phyloP scores from a whole-genome alignment of 2,113 vertebrate species.

The Raphicerus campestris region DNA sequence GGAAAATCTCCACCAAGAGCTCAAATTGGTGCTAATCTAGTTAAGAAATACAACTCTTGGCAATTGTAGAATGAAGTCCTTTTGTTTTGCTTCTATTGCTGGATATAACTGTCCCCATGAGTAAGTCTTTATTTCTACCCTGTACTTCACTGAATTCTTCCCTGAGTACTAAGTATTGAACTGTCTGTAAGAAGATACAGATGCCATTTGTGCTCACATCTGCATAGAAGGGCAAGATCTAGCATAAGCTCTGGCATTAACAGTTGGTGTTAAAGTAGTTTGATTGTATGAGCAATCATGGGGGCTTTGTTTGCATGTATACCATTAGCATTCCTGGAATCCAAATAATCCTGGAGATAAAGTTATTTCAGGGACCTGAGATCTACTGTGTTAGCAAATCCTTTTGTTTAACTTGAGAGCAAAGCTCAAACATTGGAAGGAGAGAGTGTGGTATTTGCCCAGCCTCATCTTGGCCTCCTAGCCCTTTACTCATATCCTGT shows the following conservation, averaged over 20 bases:
- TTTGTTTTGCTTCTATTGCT: conserved; percentile 41
- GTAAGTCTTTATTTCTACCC: not conserved
- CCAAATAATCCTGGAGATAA: not conserved
- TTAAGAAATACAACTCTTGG: conserved; percentile 49
- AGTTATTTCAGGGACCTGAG: not conserved
- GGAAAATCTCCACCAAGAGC: conserved; percentile 13
- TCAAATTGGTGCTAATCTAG: conserved; percentile 40
- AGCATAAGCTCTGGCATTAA: not conserved
- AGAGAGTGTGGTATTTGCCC: not conserved
- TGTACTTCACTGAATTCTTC: not conserved
- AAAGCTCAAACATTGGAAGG: not conserved
- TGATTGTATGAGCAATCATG: not conserved
- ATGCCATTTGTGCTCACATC: not conserved
- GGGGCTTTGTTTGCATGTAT: not conserved
- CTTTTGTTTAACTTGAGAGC: not conserved
- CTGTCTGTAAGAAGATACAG: not conserved
- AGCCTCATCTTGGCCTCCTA: not conserved
- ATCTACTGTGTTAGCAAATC: not conserved
- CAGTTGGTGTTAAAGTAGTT: not conserved
- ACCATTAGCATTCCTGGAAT: not conserved
- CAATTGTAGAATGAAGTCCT: conserved; percentile 38
- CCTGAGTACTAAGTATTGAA: not conserved
- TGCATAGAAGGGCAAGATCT: not conserved
- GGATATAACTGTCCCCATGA: not conserved
- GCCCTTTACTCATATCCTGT: not conserved